A percentile compares a stretch with the other conserved stretches of the same genome.
Evolutionary conservation across 2,113 vertebrate species (phyloP).

Genomic region (Pangasianodon hypophthalmus): DNA sequence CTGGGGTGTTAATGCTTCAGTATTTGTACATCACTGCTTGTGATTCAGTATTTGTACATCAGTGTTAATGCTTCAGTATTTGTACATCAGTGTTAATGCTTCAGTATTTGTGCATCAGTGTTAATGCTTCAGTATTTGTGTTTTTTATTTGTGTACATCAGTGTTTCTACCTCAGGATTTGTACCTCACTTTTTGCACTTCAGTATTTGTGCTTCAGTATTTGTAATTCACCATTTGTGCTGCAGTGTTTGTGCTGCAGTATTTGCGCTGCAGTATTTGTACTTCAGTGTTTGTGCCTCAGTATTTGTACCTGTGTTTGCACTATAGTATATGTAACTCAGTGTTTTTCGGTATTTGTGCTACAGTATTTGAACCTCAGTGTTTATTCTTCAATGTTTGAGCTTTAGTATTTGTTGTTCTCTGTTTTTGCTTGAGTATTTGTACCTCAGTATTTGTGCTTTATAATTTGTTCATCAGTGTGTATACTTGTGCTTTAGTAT

Average conservation of each 20-base stretch:
- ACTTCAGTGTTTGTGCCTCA: background rate
- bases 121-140: background rate
- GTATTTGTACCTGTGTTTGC: background rate
- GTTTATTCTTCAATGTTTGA: background rate
- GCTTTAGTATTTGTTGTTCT: background rate
- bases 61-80: background rate
- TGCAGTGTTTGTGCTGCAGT: background rate
- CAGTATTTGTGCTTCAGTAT: background rate
- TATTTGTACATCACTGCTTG: background rate
- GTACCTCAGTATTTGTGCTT: background rate
- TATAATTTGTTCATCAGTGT: background rate
- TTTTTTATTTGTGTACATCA: background rate
- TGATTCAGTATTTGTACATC: background rate
- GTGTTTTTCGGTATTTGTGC: background rate
- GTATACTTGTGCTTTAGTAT: background rate
- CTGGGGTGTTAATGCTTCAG: background rate
- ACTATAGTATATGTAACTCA: background rate
- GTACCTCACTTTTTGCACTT: background rate
- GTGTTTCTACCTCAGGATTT: background rate
- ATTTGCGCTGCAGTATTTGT: background rate
- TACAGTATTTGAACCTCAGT: background rate
- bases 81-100: background rate
- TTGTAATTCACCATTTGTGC: background rate
- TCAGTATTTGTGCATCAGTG: background rate
- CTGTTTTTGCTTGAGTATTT: background rate